Base-by-base conservation (phyloP, 2,888 invertebrate species). In the Cepaea hortensis region DNA sequence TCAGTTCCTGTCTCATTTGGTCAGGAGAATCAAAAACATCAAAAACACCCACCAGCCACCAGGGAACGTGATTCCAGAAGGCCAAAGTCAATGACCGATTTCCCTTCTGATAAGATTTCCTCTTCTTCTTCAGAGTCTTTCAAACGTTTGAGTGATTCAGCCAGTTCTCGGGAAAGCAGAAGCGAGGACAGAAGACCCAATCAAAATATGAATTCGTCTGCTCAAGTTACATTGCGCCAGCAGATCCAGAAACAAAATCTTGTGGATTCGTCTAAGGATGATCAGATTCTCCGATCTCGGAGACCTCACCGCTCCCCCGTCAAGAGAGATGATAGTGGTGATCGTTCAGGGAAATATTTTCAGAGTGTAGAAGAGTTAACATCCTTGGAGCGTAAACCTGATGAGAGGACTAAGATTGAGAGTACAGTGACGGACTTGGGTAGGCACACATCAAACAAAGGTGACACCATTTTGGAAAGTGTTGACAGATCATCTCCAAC, bases 1-100 rank as follows among this genome's bases (percentile, higher is more conserved):
- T 92, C 92, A 7, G 89, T 82, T 20, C 18, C 82, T 11, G 85
- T 85, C 20, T 85, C 85, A 15, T 72, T 81, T 3, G 48, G 11
- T 46, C 86, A 77, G 75, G 85, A 85, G 50, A 18, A n/a, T n/a
- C 4, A 20, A 18, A 65, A 61, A 61, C 35, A 35, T 35, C 35
- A 35, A 35, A 81, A 81, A n/a, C 81, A 46, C 15, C 70, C 65
- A 18, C 23, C 76, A 18, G 35, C 70, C 75, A 50, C 70, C 75
- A 80, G 68, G 76, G 85, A 85, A 2, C 84, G 62, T 23, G 84
- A 75, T 23, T 84, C 62, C 35, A 73, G 84, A 48, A 84, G 84
- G 76, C 62, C 76, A 35, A 84, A 84, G 46, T 84, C 84, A 4
- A 50, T 84, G 76, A 48, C 62, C 15, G 84, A 84, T 18, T 9